Base-by-base conservation (phyloP, 2,888 invertebrate genomes). In the Girardia tigrina region DNA sequence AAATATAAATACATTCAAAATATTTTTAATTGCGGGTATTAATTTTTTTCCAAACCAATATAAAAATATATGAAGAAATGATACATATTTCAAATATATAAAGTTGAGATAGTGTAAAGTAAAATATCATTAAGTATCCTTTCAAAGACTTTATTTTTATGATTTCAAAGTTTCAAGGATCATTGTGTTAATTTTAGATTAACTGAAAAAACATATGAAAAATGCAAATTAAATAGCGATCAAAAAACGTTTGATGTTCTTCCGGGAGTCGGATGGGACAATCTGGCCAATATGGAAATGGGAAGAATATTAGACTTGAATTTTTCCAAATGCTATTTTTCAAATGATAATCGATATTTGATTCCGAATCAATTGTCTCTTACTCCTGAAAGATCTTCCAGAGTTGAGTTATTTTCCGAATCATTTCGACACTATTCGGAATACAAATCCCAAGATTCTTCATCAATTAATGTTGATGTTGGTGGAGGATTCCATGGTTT, bases 201-300 rank as follows among this genome's bases (percentile, higher is more conserved):
- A n/a, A n/a, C n/a, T n/a, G n/a, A n/a, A n/a, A n/a, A n/a, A n/a
- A n/a, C 56, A 56, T 56, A 56, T 56, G 20, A 56, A 56, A 6
- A 12, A 4, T 56, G 56, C 56, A n/a, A 4, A n/a, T 8, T 56
- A 2, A 16, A 4, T 56, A 12, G 2, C n/a, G 23, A 56, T 12
- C 56, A 56, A 56, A 4, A 12, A n/a, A 56, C 56, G 4, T 56
- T 56, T 56, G 56, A 56, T 56, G 56, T 56, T 56, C 23, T 56
- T 20, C 81, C 81, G 1, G 81, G 81, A 16, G 77, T 77, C 6
- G 81, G 81, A 2, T 82, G 81, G 80, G 81, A 82, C 78, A 82
- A 82, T 74, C 77, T 82, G 26, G 72, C 78, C 14, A 82, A 82
- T 77, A 78, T 79, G 56, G 79, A 80, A 2, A 78, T 78, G 27